Evolutionary conservation across 2,888 invertebrate species (phyloP).

Genomic region (Opisthograptis luteolata): DNA sequence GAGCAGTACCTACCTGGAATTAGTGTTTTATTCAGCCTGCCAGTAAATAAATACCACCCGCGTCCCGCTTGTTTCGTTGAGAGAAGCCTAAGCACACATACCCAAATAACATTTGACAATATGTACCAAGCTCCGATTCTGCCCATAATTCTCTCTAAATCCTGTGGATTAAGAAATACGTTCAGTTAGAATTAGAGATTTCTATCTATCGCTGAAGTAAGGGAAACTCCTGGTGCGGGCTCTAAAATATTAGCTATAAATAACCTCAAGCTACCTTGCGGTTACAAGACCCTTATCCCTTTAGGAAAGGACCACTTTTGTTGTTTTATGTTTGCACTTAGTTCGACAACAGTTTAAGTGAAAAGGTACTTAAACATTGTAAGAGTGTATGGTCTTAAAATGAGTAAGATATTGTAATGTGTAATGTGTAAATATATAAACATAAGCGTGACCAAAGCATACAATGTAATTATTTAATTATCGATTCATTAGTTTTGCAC

Average conservation of each 20-base stretch:
- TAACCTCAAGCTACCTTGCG: slow-evolving; percentile 40
- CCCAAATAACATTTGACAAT: not conserved
- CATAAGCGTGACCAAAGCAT: no score
- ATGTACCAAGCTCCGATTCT: not conserved
- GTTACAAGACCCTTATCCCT: slow-evolving; percentile 42
- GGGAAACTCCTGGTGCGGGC: not conserved
- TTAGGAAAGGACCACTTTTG: slow-evolving; percentile 37
- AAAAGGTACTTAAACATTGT: slow-evolving; percentile 6
- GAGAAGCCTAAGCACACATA: not conserved
- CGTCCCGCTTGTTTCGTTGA: no score
- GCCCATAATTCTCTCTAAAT: slow-evolving; percentile 12
- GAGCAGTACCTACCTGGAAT: no score
- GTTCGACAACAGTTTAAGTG: slow-evolving; percentile 32
- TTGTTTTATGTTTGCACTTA: slow-evolving; percentile 46
- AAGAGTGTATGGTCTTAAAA: no score
- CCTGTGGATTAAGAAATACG: slow-evolving; percentile 20
- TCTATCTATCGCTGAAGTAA: slow-evolving; percentile 20
- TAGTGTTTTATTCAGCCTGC: no score
- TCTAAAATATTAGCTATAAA: slow-evolving; percentile 47
- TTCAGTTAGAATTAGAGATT: slow-evolving; percentile 21
- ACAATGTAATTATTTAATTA: no score
- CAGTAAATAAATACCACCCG: no score
- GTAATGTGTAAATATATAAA: no score
- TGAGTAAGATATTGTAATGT: no score
- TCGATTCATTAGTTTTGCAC: no score